A percentile compares a stretch with the other conserved stretches of the same genome.
Evolutionary conservation across 1,140 invertebrate genomes (phyloP).

Genomic region (Drosophila busckii): DNA sequence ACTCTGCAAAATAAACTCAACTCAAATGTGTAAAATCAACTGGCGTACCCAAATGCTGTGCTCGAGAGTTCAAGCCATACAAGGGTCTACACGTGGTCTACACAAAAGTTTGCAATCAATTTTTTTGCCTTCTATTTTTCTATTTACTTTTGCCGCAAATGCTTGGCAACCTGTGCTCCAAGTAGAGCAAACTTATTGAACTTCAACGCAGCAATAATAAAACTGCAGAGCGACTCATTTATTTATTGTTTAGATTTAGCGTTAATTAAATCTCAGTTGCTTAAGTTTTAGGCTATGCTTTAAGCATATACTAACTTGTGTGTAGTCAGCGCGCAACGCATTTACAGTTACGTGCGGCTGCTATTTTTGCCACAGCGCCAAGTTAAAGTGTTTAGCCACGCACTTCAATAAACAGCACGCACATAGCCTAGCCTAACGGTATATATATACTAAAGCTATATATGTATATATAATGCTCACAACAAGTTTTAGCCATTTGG

Average conservation of each 20-base stretch:
- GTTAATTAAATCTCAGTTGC: conserved; percentile 20
- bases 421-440: too few species aligned
- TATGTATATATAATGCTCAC: conserved; percentile 10
- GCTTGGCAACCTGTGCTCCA: conserved; percentile 26
- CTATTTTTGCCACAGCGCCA: conserved; percentile 52
- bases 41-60: conserved; percentile 28
- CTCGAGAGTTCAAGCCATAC: too few species aligned
- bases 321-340: conserved; percentile 15
- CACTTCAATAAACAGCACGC: conserved; percentile 71
- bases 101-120: conserved; percentile 61
- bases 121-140: conserved; percentile 16
- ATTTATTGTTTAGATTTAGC: too few species aligned
- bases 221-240: too few species aligned
- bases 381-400: conserved; percentile 72
- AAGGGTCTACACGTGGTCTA: conserved; percentile 36
- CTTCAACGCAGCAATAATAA: too few species aligned
- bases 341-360: conserved; percentile 35
- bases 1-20: conserved; percentile 66
- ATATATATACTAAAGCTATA: not conserved
- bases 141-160: conserved; percentile 42
- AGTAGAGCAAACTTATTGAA: conserved; percentile 2
- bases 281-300: too few species aligned
- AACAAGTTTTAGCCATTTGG: conserved; percentile 23
- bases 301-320: too few species aligned
- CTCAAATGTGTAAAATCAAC: conserved; percentile 73